These are phyloP conservation scores for Alviniconcha marisindica DNA, from an alignment of 1,140 invertebrate genomes.

Conservation along the genomic window DNA sequence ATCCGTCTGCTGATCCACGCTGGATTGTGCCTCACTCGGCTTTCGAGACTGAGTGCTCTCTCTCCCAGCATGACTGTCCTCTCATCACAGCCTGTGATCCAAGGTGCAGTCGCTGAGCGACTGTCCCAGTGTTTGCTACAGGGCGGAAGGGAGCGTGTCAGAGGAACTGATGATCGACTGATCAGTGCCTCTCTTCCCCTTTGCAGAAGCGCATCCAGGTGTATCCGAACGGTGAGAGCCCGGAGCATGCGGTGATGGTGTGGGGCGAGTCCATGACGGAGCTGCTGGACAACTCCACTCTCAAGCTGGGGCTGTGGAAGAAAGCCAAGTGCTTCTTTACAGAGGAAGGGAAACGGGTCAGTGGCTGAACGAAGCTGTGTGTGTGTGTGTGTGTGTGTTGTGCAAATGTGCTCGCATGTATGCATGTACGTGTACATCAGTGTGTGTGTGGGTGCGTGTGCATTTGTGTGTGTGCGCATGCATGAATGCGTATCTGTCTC, in stretches of 20 bases:
- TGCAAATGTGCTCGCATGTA: neutral
- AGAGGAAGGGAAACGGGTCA: constrained; percentile 70
- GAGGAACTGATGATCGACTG: neutral
- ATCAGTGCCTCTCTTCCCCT: constrained; percentile 17
- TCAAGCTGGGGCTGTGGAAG: constrained; percentile 71
- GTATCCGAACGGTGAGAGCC: constrained; percentile 73
- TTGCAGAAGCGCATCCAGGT: constrained; percentile 72
- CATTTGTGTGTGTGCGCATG: neutral
- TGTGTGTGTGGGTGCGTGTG: neutral
- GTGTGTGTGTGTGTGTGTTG: neutral
- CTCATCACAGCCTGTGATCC: neutral
- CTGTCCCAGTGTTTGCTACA: neutral
- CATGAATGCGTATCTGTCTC: neutral
- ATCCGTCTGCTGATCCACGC: no score
- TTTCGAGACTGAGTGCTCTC: no score
- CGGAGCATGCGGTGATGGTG: constrained; percentile 68
- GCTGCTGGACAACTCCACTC: constrained; percentile 69
- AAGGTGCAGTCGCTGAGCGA: neutral
- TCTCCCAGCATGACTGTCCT: neutral
- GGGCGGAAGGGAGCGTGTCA: neutral
- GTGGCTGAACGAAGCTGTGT: constrained; percentile 4
- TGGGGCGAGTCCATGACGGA: constrained; percentile 73
- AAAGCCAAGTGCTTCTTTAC: constrained; percentile 69
- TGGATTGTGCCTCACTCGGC: no score
- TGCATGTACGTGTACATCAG: neutral